These are phyloP conservation scores for Grammomys surdaster DNA, from an alignment of 2,113 vertebrate genomes.

Conservation along the genomic window DNA sequence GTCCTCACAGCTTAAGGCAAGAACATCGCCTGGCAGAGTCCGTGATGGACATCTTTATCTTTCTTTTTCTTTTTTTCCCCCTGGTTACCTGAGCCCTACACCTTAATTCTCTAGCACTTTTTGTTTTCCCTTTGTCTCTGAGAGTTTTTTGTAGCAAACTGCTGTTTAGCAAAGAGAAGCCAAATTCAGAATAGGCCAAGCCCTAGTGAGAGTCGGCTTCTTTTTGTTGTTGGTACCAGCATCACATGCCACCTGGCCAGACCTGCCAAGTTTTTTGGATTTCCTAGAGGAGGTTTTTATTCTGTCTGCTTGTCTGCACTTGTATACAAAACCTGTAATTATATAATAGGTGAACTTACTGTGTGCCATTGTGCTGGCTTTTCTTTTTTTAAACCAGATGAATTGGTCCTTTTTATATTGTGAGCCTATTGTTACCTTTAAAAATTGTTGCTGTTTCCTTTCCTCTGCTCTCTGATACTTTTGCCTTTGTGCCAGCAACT, in stretches of 20 bases:
- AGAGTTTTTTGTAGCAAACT: conserved; percentile 86
- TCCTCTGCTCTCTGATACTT: conserved; percentile 80
- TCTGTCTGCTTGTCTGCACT: conserved; percentile 90
- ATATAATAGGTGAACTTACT: conserved; percentile 89
- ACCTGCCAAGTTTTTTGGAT: conserved; percentile 89
- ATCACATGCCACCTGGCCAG: conserved; percentile 87
- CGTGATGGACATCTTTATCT: conserved; percentile 67
- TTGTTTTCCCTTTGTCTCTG: conserved; percentile 85
- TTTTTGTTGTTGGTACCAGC: conserved; percentile 87
- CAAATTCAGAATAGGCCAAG: conserved; percentile 84
- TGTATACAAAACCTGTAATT: conserved; percentile 89
- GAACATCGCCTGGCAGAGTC: conserved; percentile 53
- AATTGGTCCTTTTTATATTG: conserved; percentile 86
- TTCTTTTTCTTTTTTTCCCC: conserved; percentile 1
- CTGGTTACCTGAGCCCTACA: conserved; percentile 45
- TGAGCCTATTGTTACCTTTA: conserved; percentile 86
- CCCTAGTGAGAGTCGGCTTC: conserved; percentile 85
- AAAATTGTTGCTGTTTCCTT: conserved; percentile 84
- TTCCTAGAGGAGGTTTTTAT: conserved; percentile 90
- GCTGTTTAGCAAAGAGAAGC: conserved; percentile 86
- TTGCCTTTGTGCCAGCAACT: conserved; percentile 81
- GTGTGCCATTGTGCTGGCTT: conserved; percentile 87
- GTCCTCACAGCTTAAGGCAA: conserved; percentile 58
- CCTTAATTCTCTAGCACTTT: conserved; percentile 83
- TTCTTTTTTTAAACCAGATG: conserved; percentile 87